Evolutionary conservation across 2,797 vertebrate species (phyloP).

Genomic region (Euthynnus affinis): DNA sequence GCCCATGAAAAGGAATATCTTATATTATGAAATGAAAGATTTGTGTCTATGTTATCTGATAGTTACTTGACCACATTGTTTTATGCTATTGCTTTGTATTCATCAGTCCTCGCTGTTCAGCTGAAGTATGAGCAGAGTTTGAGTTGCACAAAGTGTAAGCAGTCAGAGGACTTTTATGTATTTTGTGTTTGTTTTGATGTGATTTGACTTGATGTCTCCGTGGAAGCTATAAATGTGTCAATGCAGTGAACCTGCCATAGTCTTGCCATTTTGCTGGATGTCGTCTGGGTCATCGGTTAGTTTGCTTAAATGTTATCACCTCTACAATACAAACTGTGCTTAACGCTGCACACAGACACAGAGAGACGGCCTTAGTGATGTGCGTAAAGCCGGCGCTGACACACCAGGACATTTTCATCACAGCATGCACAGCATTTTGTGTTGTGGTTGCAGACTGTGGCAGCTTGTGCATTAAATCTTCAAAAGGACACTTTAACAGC

Average conservation of each 20-base stretch:
- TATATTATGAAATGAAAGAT: slow-evolving; percentile 61
- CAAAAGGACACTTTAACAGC: slow-evolving; percentile 12
- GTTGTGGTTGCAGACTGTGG: slow-evolving; percentile 38
- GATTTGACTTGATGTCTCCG: slow-evolving; percentile 54
- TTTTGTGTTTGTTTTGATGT: slow-evolving; percentile 52
- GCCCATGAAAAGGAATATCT: slow-evolving; percentile 55
- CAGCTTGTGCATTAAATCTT: slow-evolving; percentile 34
- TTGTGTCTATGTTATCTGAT: slow-evolving; percentile 63
- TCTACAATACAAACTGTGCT: slow-evolving; percentile 29
- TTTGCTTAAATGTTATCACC: slow-evolving; percentile 42
- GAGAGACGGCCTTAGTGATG: slow-evolving; percentile 8
- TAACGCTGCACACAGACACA: slow-evolving; percentile 5
- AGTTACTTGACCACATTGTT: slow-evolving; percentile 71
- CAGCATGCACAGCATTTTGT: slow-evolving; percentile 20
- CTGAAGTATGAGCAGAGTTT: slow-evolving; percentile 69
- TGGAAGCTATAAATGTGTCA: slow-evolving; percentile 43
- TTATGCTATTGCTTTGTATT: slow-evolving; percentile 56
- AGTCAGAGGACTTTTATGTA: slow-evolving; percentile 50
- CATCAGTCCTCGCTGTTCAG: slow-evolving; percentile 59
- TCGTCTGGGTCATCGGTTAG: not conserved
- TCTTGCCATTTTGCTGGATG: slow-evolving; percentile 61
- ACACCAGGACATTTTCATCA: slow-evolving; percentile 42
- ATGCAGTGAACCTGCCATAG: slow-evolving; percentile 55
- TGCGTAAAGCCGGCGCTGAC: slow-evolving; percentile 27
- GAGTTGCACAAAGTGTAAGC: slow-evolving; percentile 77